phyloP scores from a whole-genome alignment of 2,888 invertebrate genomes.

The Noctua janthe region DNA sequence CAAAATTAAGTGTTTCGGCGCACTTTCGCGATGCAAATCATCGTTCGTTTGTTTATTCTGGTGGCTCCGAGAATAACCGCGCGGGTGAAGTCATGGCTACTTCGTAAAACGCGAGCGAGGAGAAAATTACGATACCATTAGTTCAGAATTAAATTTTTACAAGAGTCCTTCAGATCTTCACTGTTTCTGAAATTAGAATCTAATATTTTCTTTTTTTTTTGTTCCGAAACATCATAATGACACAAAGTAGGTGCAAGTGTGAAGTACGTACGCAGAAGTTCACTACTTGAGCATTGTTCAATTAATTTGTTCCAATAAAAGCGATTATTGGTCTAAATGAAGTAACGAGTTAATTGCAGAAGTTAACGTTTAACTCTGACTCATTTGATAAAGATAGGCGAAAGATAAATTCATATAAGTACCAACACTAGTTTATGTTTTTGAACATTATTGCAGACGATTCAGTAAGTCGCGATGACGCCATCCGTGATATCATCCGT shows the following conservation, averaged over 20 bases:
- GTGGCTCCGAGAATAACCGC: conserved; percentile 73
- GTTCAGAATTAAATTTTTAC: conserved; percentile 28
- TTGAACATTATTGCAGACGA: conserved; percentile 39
- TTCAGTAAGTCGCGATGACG: conserved; percentile 63
- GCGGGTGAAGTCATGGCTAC: conserved; percentile 73
- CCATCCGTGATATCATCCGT: conserved; percentile 66
- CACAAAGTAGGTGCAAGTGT: background rate
- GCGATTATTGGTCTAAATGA: conserved; percentile 37
- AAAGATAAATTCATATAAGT: conserved; percentile 33
- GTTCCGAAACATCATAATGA: background rate
- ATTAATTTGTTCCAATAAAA: conserved; percentile 36
- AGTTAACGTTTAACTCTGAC: conserved; percentile 35
- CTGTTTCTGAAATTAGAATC: background rate
- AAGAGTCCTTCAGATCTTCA: no score
- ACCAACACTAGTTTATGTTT: conserved; percentile 39
- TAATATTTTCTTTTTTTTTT: background rate
- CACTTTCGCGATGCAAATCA: conserved; percentile 59
- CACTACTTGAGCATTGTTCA: conserved; percentile 22
- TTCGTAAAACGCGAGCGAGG: conserved; percentile 67
- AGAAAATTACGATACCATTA: conserved; percentile 58
- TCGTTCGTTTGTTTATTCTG: conserved; percentile 69
- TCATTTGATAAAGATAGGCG: conserved; percentile 48
- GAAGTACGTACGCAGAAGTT: background rate
- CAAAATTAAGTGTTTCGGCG: conserved; percentile 39
- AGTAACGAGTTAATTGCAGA: conserved; percentile 53